phyloP scores from a whole-genome alignment of 2,113 vertebrate species.

The Mastomys natalensis region DNA sequence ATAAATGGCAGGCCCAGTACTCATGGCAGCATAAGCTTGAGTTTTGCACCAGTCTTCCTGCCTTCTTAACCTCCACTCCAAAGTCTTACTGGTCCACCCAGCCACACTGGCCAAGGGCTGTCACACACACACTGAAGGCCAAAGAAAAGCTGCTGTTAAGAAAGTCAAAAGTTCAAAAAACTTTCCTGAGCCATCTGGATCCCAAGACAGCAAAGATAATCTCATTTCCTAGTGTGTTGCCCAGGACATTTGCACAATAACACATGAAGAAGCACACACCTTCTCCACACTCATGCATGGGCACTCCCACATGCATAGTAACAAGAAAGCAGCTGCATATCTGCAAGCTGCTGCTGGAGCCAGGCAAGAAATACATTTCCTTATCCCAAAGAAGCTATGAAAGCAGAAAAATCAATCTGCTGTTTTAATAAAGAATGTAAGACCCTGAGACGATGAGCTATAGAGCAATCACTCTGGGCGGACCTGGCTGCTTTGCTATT shows the following conservation, averaged over 20 bases:
- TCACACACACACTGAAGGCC: not conserved
- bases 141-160: not conserved
- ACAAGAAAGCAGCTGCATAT: not conserved
- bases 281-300: fast-evolving
- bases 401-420: constrained; percentile 80
- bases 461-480: constrained; percentile 64
- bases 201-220: not conserved
- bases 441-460: constrained; percentile 65
- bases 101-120: not conserved
- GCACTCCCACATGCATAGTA: not conserved
- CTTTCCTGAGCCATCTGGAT: not conserved
- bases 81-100: fast-evolving
- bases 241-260: not conserved
- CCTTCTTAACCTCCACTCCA: not conserved
- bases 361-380: constrained; percentile 61
- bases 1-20: not conserved
- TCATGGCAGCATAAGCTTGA: not conserved
- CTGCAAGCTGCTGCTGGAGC: not conserved
- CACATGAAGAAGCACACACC: not conserved
- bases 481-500: constrained; percentile 68
- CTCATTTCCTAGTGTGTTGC: not conserved
- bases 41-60: not conserved
- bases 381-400: constrained; percentile 70
- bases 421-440: constrained; percentile 77
- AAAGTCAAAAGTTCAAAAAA: constrained; percentile 25